These are phyloP conservation scores for Neoascia interrupta DNA, from an alignment of 2,888 invertebrate species.

Conservation along the genomic window DNA sequence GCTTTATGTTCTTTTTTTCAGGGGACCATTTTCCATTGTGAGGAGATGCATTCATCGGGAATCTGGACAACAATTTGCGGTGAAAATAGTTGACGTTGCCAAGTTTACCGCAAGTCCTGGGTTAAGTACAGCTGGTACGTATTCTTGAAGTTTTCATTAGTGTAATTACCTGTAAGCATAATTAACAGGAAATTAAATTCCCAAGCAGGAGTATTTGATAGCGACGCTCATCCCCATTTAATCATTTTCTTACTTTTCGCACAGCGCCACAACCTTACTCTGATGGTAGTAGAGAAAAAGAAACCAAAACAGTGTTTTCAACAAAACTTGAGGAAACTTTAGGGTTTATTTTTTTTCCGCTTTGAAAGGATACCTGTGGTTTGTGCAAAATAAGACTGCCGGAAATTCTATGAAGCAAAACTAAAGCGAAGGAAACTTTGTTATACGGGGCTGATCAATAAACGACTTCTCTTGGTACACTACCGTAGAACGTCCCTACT, in stretches of 20 bases:
- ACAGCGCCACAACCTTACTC: too few species aligned
- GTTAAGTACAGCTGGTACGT: constrained; percentile 94
- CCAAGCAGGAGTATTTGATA: too few species aligned
- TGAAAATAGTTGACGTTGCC: constrained; percentile 98
- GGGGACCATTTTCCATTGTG: constrained; percentile 98
- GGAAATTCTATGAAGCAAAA: constrained; percentile 16
- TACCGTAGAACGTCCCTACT: too few species aligned
- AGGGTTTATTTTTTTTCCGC: not conserved
- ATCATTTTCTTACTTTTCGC: not conserved
- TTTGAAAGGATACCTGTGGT: constrained; percentile 9
- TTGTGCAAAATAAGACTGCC: constrained; percentile 22
- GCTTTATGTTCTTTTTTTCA: constrained; percentile 80
- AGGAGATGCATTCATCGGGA: constrained; percentile 96
- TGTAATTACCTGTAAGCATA: too few species aligned
- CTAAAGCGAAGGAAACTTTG: constrained; percentile 24
- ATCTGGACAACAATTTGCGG: constrained; percentile 97
- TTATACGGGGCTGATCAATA: constrained; percentile 33
- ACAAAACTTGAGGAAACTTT: constrained; percentile 10
- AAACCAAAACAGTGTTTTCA: not conserved
- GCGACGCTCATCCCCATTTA: too few species aligned
- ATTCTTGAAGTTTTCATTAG: constrained; percentile 7
- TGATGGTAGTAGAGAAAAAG: not conserved
- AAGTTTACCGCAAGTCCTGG: constrained; percentile 98
- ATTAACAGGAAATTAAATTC: too few species aligned
- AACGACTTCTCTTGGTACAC: not conserved